Evolutionary conservation across 2,888 invertebrate species (phyloP).

Genomic region (Empis livida): DNA sequence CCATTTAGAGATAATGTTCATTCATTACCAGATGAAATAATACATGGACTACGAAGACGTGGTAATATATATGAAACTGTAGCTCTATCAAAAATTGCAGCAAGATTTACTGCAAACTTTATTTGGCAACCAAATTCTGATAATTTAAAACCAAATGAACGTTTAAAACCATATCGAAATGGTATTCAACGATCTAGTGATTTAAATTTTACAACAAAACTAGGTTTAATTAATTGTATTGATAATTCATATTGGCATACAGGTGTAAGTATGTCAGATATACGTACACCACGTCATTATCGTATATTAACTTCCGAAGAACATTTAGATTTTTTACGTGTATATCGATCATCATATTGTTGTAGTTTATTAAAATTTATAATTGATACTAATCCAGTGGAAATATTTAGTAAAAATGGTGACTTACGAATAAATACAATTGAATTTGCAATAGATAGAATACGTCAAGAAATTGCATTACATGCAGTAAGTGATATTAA

Average conservation of each 20-base stretch:
- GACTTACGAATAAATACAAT: constrained; percentile 43
- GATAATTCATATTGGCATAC: constrained; percentile 28
- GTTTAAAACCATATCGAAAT: constrained; percentile 24
- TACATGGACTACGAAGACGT: constrained; percentile 23
- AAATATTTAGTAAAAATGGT: constrained; percentile 34
- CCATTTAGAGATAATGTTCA: constrained; percentile 25
- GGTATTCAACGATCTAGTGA: constrained; percentile 22
- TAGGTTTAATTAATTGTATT: constrained; percentile 34
- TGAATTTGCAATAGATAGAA: constrained; percentile 57
- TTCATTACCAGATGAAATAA: constrained; percentile 20
- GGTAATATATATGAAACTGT: constrained; percentile 32
- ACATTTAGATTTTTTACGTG: constrained; percentile 31
- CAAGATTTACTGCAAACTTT: constrained; percentile 51
- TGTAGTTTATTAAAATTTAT: constrained; percentile 55
- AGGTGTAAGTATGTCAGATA: constrained; percentile 12
- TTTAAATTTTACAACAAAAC: constrained; percentile 39
- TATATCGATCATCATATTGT: constrained; percentile 68
- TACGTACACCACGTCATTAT: too few relatives aligned
- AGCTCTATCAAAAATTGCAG: constrained; percentile 46
- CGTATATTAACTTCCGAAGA: too few relatives aligned
- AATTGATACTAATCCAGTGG: constrained; percentile 28
- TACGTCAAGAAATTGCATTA: constrained; percentile 19
- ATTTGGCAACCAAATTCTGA: constrained; percentile 47
- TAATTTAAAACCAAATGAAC: not conserved
- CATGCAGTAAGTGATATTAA: too few relatives aligned